Evolutionary conservation across 2,888 invertebrate species (phyloP).

Genomic region (Prostheceraeus crozeri): DNA sequence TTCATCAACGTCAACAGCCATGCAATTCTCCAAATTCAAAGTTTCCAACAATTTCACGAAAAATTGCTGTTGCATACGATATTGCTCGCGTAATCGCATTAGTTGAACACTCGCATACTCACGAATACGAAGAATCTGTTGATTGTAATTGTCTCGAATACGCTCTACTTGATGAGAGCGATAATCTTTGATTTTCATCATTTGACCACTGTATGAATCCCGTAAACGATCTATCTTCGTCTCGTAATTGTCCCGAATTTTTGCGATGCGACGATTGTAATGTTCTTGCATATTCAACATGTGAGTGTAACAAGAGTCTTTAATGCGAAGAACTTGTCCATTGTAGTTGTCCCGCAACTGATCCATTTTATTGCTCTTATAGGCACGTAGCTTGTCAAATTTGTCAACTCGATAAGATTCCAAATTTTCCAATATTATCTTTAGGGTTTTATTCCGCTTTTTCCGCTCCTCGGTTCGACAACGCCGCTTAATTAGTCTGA

Average conservation of each 20-base stretch:
- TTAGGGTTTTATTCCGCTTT: conserved; percentile 72
- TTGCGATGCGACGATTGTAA: conserved; percentile 76
- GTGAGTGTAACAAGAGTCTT: conserved; percentile 48
- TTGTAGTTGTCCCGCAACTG: conserved; percentile 50
- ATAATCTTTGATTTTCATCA: conserved; percentile 79
- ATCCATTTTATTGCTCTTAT: conserved; percentile 48
- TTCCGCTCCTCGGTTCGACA: conserved; percentile 49
- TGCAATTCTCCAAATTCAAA: conserved; percentile 84
- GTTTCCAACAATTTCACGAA: conserved; percentile 86
- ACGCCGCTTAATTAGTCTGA: background rate
- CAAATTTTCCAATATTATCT: conserved; percentile 78
- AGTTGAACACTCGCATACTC: conserved; percentile 90
- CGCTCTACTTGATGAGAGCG: conserved; percentile 76
- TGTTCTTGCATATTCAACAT: conserved; percentile 75
- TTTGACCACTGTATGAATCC: conserved; percentile 78
- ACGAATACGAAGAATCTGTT: conserved; percentile 83
- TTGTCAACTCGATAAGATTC: conserved; percentile 81
- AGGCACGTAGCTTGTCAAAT: conserved; percentile 58
- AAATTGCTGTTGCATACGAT: conserved; percentile 89
- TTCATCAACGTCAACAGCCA: conserved; percentile 51
- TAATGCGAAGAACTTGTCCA: conserved; percentile 47
- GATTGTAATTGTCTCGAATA: conserved; percentile 88
- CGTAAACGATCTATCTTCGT: conserved; percentile 89
- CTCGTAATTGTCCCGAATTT: conserved; percentile 83
- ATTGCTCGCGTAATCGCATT: conserved; percentile 76